Evolutionary conservation across 2,797 vertebrate species (phyloP), one percentile per base, ranked within the genome.

Genomic region (Sebastolobus alascanus): DNA sequence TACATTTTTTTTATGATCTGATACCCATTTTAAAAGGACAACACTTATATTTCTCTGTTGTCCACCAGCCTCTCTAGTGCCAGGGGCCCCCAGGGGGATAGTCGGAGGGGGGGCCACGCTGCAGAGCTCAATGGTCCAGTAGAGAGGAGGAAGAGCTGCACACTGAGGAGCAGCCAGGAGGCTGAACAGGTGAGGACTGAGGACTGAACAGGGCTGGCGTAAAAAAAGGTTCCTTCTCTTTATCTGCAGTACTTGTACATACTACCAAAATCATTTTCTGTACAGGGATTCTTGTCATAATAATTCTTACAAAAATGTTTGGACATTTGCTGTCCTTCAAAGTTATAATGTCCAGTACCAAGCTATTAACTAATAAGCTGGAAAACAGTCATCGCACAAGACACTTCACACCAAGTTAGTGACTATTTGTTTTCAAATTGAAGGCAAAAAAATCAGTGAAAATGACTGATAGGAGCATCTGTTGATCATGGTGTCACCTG

Each of bases 81-180:
- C 25, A 97, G 95, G 92, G 95, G 92, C 79, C 92, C 95, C 66
- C 94, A 93, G 56, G 83, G 94, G 82, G 96, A 97, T 43, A 83
- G 91, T 65, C 92, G 96, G 83, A 90, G 94, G 63, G 59, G 92
- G 68, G 93, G 91, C 38, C 95, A 93, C 2, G 0, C 76, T 38
- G 86, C 93, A 1, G 96, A 97, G 72, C 95, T 96, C 80, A 97
- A 97, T 27, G 96, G 97, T 68, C 83, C 96, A 0, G 37, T 94
- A 79, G 97, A 97, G 71, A 97, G 97, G 96, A 96, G 95, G 87
- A 97, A 94, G 82, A 87, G 84, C 93, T 95, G 93, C 37, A 1
- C 86, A 0, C 50, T 88, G 66, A 95, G 95, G 73, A 95, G 91
- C 76, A 93, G 87, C 77, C 94, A 94, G 50, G 97, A 96, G 64